A percentile compares a stretch with the other conserved stretches of the same genome.
phyloP scores from a whole-genome alignment of 1,140 invertebrate genomes.

The Hycleus phaleratus region DNA sequence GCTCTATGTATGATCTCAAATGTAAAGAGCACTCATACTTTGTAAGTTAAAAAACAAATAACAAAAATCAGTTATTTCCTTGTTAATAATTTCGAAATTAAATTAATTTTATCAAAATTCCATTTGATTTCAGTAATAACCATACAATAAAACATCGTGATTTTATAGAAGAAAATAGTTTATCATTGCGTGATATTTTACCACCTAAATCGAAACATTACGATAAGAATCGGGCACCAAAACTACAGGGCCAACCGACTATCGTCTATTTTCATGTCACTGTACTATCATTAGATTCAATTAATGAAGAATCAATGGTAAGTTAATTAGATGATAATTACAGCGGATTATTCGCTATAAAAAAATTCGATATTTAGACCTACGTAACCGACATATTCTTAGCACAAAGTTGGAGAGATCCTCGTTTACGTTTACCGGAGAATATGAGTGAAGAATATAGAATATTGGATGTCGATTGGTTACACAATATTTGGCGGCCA shows the following conservation, averaged over 20 bases:
- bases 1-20: constrained; percentile 25
- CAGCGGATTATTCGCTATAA: background rate
- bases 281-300: constrained; percentile 78
- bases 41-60: constrained; percentile 23
- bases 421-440: constrained; percentile 72
- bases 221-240: constrained; percentile 83
- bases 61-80: constrained; percentile 5
- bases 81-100: constrained; percentile 20
- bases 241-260: constrained; percentile 74
- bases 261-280: constrained; percentile 85
- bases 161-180: constrained; percentile 48
- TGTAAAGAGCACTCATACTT: constrained; percentile 27
- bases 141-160: constrained; percentile 14
- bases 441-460: constrained; percentile 90
- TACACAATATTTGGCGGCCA: constrained; percentile 84
- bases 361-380: constrained; percentile 51
- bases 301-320: constrained; percentile 90
- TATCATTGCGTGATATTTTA: constrained; percentile 72
- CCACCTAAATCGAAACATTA: constrained; percentile 77
- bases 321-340: constrained; percentile 31
- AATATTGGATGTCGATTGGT: constrained; percentile 82
- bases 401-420: constrained; percentile 86
- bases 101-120: constrained; percentile 4
- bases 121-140: constrained; percentile 7
- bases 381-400: constrained; percentile 89